Conservation (phyloP, 2,113 vertebrate genomes). For the Rhabdomys dilectus region DNA sequence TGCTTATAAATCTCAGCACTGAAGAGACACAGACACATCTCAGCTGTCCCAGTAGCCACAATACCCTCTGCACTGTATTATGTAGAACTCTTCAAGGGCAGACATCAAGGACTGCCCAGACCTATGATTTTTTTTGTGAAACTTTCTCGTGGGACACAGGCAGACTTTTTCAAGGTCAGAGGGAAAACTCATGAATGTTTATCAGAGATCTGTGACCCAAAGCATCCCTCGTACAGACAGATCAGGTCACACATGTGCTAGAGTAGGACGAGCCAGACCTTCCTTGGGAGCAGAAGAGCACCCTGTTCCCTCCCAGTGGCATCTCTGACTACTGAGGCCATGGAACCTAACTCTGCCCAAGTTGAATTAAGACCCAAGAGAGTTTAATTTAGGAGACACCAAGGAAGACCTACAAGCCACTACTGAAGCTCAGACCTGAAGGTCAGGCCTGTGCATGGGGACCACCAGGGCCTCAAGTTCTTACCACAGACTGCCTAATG, state of each 20-base stretch:
- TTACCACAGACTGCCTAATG: background rate
- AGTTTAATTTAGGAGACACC: background rate
- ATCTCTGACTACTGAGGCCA: background rate
- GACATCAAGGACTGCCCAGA: background rate
- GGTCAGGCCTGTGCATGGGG: background rate
- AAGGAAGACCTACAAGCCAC: background rate
- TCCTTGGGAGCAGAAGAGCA: background rate
- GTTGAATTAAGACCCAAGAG: background rate
- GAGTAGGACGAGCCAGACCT: too few relatives aligned
- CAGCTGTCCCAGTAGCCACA: background rate
- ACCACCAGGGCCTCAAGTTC: background rate
- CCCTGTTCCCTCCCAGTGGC: background rate
- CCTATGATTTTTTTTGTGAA: background rate
- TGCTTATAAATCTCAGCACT: background rate
- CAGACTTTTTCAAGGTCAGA: background rate
- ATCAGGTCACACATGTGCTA: accelerated
- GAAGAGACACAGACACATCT: background rate
- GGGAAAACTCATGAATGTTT: background rate
- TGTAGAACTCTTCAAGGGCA: too few relatives aligned
- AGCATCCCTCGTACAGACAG: background rate
- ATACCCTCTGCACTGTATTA: background rate
- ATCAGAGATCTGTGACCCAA: background rate
- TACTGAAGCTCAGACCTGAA: background rate
- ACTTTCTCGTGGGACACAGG: background rate
- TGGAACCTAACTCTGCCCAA: background rate